Evolutionary conservation across 2,888 invertebrate genomes (phyloP).

Genomic region (Parnassius orleans): DNA sequence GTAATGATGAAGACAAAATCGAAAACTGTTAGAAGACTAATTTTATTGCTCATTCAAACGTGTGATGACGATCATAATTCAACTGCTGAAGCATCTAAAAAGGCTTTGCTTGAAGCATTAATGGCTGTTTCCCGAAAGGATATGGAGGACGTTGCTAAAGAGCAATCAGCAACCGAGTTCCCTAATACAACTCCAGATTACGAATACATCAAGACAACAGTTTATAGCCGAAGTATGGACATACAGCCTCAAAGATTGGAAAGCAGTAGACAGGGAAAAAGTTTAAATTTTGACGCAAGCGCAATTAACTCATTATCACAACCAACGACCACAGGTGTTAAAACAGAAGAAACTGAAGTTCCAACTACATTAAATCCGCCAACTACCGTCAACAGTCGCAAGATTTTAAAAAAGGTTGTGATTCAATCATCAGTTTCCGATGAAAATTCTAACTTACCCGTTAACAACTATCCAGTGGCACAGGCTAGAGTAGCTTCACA

Average conservation of each 20-base stretch:
- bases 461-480: constrained; percentile 61
- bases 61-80: constrained; percentile 87
- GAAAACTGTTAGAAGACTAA: constrained; percentile 86
- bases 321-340: constrained; percentile 49
- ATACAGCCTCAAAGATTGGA: constrained; percentile 30
- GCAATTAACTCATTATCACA: constrained; percentile 66
- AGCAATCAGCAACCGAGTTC: constrained; percentile 50
- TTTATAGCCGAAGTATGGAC: constrained; percentile 49
- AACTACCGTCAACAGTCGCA: constrained; percentile 48
- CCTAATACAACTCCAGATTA: constrained; percentile 47
- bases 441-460: constrained; percentile 44
- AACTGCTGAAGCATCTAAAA: constrained; percentile 86
- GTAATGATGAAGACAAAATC: constrained; percentile 92
- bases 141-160: constrained; percentile 73
- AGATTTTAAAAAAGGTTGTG: constrained; percentile 62
- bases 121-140: constrained; percentile 83
- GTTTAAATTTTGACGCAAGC: constrained; percentile 58
- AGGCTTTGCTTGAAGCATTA: constrained; percentile 84
- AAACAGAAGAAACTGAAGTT: constrained; percentile 48
- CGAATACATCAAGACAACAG: constrained; percentile 46
- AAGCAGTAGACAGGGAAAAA: constrained; percentile 52
- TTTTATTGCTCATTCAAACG: constrained; percentile 88
- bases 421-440: constrained; percentile 47
- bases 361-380: constrained; percentile 57
- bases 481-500: constrained; percentile 61